phyloP scores from a whole-genome alignment of 2,888 invertebrate genomes.

The Drosophila melanosoma region DNA sequence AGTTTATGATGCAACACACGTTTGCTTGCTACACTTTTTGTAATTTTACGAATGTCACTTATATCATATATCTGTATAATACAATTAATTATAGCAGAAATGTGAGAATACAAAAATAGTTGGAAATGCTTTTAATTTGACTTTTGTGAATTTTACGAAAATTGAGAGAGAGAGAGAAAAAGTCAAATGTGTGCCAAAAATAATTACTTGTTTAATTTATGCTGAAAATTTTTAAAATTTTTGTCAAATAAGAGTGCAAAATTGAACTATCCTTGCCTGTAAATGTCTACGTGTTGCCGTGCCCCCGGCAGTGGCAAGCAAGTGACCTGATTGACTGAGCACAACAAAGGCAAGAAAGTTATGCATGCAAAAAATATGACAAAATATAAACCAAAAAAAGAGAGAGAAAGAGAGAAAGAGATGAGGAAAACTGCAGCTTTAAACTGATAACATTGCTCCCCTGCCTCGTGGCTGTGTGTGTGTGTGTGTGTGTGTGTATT shows the following conservation, averaged over 20 bases:
- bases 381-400: not conserved
- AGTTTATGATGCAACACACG: not conserved
- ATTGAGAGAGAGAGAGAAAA: not conserved
- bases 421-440: constrained; percentile 27
- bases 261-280: not conserved
- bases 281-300: not conserved
- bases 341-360: constrained; percentile 37
- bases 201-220: constrained; percentile 11
- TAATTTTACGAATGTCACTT: constrained; percentile 1
- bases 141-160: not conserved
- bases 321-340: constrained; percentile 52
- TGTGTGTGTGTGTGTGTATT: constrained; percentile 12
- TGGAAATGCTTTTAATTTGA: not conserved
- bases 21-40: constrained; percentile 1
- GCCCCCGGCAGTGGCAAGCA: constrained; percentile 34
- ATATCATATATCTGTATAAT: too few species aligned
- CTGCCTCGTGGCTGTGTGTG: constrained; percentile 2
- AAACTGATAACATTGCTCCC: constrained; percentile 40
- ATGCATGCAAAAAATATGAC: constrained; percentile 35
- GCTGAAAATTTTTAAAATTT: constrained; percentile 1
- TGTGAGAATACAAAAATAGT: not conserved
- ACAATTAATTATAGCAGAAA: not conserved
- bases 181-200: not conserved
- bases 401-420: not conserved
- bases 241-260: not conserved